A percentile compares a stretch with the other conserved stretches of the same genome.
phyloP scores from a whole-genome alignment of 1,140 invertebrate genomes.

The Lycorma delicatula region DNA sequence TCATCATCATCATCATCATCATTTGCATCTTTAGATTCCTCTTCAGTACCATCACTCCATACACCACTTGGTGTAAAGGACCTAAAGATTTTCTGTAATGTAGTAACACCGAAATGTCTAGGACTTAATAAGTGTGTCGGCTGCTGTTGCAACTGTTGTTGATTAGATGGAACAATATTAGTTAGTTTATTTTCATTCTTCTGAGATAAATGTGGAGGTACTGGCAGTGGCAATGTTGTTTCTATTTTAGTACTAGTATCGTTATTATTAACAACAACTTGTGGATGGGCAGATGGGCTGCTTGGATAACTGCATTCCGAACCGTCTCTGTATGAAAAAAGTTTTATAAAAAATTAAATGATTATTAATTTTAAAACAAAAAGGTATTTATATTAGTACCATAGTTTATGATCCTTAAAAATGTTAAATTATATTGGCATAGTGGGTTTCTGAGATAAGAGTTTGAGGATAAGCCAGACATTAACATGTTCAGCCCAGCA shows the following conservation, averaged over 20 bases:
- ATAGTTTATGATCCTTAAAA: no score
- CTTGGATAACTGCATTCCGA: slow-evolving; percentile 22
- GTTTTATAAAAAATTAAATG: no score
- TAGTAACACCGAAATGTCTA: slow-evolving; percentile 23
- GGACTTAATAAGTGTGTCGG: slow-evolving; percentile 10
- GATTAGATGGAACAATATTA: no score
- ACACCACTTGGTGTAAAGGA: slow-evolving; percentile 19
- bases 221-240: neutral
- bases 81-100: slow-evolving; percentile 26
- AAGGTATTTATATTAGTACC: no score
- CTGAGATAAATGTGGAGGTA: neutral
- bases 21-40: slow-evolving; percentile 5
- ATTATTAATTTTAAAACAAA: no score
- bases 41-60: slow-evolving; percentile 11
- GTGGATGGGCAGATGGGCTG: slow-evolving; percentile 13
- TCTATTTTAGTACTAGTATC: neutral
- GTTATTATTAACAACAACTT: neutral
- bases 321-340: slow-evolving; percentile 16
- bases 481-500: no score
- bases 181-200: no score
- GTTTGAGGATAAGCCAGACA: no score
- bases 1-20: slow-evolving; percentile 3
- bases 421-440: no score
- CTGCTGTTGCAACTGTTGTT: neutral
- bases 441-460: no score